Evolutionary conservation across 1,140 invertebrate genomes (phyloP), one percentile per base, ranked within the genome.

Genomic region (Eurosta solidaginis): DNA sequence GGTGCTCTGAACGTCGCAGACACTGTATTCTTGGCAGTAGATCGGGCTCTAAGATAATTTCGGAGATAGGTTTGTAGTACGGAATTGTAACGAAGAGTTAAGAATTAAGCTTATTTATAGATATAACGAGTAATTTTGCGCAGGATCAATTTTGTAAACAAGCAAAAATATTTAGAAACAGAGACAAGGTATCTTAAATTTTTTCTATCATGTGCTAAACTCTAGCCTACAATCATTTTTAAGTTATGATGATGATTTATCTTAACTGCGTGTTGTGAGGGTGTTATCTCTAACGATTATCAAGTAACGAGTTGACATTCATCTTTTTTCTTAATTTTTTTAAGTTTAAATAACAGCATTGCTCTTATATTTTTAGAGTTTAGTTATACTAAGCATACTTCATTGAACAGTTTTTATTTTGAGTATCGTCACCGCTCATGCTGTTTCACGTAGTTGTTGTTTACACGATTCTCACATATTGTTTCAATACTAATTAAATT

Each of bases 311-410:
- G 59, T 42, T n/a, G n/a, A n/a, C n/a, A n/a, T n/a, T n/a, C n/a
- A n/a, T n/a, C n/a, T n/a, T n/a, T n/a, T n/a, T n/a, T n/a, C n/a
- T n/a, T n/a, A n/a, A n/a, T n/a, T n/a, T 47, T 47, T 47, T 68
- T 68, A 33, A 42, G 59, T 68, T 68, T 20, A 40, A 68, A 20
- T 68, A 40, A 68, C 33, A 40, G 33, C 59, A 68, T 68, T 20
- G 59, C 59, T 68, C 59, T 68, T 40, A 68, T 20, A 68, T 68
- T 68, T 68, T 6, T 68, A n/a, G n/a, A n/a, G n/a, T 68, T 40
- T 10, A 68, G 2, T 22, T 59, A 33, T 59, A 59, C 12, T 59
- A 20, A 9, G 4, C 40, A 36, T 33, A 33, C 29, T 59, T 73
- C n/a, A 3, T 77, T 73, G 14, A 33, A 36, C 10, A 27, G 47